These are phyloP conservation scores for Chloroclystis v-ata DNA, from an alignment of 2,888 invertebrate genomes.

Conservation along the genomic window DNA sequence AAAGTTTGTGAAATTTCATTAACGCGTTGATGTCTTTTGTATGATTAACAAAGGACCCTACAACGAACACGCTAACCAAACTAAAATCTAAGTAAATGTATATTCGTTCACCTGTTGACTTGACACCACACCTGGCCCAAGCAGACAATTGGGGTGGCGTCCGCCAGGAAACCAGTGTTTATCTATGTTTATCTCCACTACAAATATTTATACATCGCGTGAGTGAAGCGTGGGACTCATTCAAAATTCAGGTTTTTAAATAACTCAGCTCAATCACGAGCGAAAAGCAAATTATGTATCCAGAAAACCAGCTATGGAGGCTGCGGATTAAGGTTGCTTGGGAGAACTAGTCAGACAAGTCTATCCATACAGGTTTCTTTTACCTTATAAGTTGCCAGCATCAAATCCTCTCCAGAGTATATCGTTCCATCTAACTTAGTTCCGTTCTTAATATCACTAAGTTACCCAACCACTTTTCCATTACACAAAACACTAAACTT, in stretches of 20 bases:
- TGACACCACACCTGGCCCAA: slow-evolving; percentile 58
- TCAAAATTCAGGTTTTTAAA: slow-evolving; percentile 23
- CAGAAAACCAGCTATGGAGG: slow-evolving; percentile 31
- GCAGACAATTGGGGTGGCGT: slow-evolving; percentile 37
- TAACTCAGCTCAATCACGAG: slow-evolving; percentile 24
- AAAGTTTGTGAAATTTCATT: no score
- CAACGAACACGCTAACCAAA: neutral
- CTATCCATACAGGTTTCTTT: slow-evolving; percentile 61
- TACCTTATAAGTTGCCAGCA: slow-evolving; percentile 67
- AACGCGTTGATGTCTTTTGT: slow-evolving; percentile 24
- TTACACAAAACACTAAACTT: slow-evolving; percentile 65
- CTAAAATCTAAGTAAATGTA: slow-evolving; percentile 12
- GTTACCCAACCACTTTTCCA: slow-evolving; percentile 55
- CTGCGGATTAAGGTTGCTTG: slow-evolving; percentile 26
- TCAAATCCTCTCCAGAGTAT: slow-evolving; percentile 57
- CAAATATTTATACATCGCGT: slow-evolving; percentile 63
- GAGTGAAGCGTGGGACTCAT: slow-evolving; percentile 41
- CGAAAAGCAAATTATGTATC: neutral
- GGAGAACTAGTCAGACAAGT: slow-evolving; percentile 59
- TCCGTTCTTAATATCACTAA: slow-evolving; percentile 41
- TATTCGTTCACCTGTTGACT: slow-evolving; percentile 60
- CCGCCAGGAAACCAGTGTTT: slow-evolving; percentile 38
- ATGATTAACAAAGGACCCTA: slow-evolving; percentile 3
- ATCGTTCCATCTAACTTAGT: slow-evolving; percentile 51
- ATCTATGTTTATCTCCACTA: slow-evolving; percentile 41